phyloP scores from a whole-genome alignment of 2,888 invertebrate genomes.

The Polymixis lichenea region DNA sequence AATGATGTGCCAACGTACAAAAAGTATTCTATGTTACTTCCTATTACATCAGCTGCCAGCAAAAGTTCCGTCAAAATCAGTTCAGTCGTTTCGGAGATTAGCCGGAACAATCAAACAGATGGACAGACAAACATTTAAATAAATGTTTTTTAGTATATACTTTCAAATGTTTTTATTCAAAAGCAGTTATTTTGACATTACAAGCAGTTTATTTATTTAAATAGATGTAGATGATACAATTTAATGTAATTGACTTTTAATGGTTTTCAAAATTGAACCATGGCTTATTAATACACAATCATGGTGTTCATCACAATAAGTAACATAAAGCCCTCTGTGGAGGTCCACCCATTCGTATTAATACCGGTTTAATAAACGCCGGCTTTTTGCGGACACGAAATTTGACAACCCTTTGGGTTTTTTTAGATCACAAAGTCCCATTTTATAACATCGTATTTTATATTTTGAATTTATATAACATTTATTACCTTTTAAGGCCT shows the following conservation, averaged over 20 bases:
- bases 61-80: too few relatives aligned
- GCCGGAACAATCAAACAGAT: too few relatives aligned
- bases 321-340: slow-evolving; percentile 34
- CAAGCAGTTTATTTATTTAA: too few relatives aligned
- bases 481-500: slow-evolving; percentile 24
- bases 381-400: slow-evolving; percentile 45
- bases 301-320: slow-evolving; percentile 22
- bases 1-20: too few relatives aligned
- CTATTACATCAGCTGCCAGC: too few relatives aligned
- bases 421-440: slow-evolving; percentile 36
- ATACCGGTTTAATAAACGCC: slow-evolving; percentile 52
- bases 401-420: slow-evolving; percentile 47
- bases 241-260: slow-evolving; percentile 20
- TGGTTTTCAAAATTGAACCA: slow-evolving; percentile 8
- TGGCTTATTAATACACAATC: slow-evolving; percentile 22
- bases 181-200: too few relatives aligned
- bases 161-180: too few relatives aligned
- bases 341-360: slow-evolving; percentile 43
- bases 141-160: too few relatives aligned
- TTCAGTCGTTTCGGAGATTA: too few relatives aligned
- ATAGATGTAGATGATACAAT: slow-evolving; percentile 30
- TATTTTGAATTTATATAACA: slow-evolving; percentile 24
- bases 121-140: too few relatives aligned
- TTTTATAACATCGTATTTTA: slow-evolving; percentile 33
- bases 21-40: too few relatives aligned